A percentile compares a stretch with the other conserved stretches of the same genome.
Evolutionary conservation across 2,113 vertebrate species (phyloP).

Genomic region (Cyprinodon variegatus): DNA sequence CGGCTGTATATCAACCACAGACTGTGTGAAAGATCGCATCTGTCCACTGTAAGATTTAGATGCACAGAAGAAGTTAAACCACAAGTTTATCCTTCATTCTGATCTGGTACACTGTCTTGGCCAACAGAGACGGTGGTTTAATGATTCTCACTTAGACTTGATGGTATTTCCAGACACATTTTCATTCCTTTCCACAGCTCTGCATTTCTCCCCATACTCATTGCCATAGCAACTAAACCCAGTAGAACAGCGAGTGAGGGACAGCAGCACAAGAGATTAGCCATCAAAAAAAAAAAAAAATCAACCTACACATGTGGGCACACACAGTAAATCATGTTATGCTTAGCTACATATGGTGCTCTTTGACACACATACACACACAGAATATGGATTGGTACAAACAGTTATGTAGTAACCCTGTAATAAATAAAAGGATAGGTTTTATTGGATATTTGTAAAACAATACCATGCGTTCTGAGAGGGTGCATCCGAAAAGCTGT

Average conservation of each 20-base stretch:
- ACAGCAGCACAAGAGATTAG: constrained; percentile 73
- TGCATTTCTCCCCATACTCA: constrained; percentile 59
- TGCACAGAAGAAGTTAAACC: neutral
- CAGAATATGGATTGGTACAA: constrained; percentile 21
- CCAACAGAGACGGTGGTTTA: constrained; percentile 15
- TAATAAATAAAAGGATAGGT: neutral
- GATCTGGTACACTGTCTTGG: constrained; percentile 8
- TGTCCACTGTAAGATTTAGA: constrained; percentile 2
- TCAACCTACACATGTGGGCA: constrained; percentile 52
- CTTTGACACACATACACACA: neutral
- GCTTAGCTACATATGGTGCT: neutral
- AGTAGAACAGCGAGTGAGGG: constrained; percentile 64
- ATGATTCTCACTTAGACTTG: constrained; percentile 52
- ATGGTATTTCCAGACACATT: constrained; percentile 73
- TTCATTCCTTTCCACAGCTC: constrained; percentile 70
- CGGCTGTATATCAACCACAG: constrained; percentile 24
- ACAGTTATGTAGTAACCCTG: constrained; percentile 18
- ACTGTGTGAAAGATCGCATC: constrained; percentile 33
- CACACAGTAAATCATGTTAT: constrained; percentile 9
- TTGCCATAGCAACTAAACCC: constrained; percentile 82
- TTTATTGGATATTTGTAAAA: constrained; percentile 49
- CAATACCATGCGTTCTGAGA: constrained; percentile 34
- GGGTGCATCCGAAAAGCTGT: constrained; percentile 36
- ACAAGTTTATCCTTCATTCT: neutral
- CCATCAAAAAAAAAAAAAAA: constrained; percentile 63